Conservation (phyloP, 1,140 invertebrate species). For the Anadara kagoshimensis region DNA sequence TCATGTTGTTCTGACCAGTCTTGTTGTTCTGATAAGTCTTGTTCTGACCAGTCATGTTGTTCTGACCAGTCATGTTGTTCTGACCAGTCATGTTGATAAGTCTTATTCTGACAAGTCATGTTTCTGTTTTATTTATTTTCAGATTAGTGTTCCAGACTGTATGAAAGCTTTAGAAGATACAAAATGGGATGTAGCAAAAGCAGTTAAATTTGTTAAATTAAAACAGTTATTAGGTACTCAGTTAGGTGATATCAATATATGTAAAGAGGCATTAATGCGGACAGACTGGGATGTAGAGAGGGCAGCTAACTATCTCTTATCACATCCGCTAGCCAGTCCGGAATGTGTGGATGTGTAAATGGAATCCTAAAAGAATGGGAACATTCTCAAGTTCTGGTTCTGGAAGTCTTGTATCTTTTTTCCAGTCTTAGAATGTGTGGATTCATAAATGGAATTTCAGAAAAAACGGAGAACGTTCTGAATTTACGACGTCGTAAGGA, state of each 20-base stretch:
- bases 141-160: conserved; percentile 87
- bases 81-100: no score
- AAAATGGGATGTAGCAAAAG: conserved; percentile 91
- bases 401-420: no score
- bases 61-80: no score
- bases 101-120: conserved; percentile 70
- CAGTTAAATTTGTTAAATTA: conserved; percentile 88
- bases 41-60: no score
- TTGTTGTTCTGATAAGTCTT: no score
- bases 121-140: conserved; percentile 44
- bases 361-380: no score
- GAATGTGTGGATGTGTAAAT: conserved; percentile 60
- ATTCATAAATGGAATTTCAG: no score
- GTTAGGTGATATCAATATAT: conserved; percentile 64
- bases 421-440: no score
- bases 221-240: conserved; percentile 76
- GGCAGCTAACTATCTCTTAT: conserved; percentile 72
- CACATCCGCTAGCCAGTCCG: conserved; percentile 55
- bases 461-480: no score
- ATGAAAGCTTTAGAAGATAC: conserved; percentile 86
- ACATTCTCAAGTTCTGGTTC: no score
- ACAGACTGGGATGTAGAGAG: conserved; percentile 72
- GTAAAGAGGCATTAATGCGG: conserved; percentile 70
- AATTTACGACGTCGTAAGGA: no score
- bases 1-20: no score